Evolutionary conservation across 2,797 vertebrate species (phyloP).

Genomic region (Phalanger gymnotis): DNA sequence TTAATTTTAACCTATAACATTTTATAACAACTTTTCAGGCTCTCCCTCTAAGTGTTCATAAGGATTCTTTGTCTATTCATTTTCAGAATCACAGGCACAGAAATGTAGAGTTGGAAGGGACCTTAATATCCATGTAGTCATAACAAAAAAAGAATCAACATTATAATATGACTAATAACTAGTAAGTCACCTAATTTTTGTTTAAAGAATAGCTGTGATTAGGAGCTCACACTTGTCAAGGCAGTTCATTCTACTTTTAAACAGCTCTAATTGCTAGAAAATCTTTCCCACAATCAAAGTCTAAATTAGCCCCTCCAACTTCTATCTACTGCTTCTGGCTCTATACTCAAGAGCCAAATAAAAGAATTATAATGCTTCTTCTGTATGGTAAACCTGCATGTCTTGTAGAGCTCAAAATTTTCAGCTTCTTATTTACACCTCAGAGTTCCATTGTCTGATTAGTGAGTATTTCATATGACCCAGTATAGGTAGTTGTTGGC

Average conservation of each 20-base stretch:
- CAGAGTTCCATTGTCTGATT: no score
- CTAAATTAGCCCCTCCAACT: not conserved
- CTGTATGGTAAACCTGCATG: no score
- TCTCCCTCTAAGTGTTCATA: not conserved
- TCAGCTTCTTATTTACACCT: no score
- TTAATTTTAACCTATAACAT: not conserved
- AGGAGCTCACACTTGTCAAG: not conserved
- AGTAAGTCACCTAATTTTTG: not conserved
- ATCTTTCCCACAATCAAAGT: not conserved
- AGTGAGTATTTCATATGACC: no score
- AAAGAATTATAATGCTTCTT: no score
- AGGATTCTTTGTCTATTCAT: not conserved
- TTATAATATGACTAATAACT: not conserved
- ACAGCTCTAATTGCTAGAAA: not conserved
- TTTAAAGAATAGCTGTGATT: not conserved
- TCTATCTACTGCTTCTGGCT: not conserved
- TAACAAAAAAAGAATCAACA: not conserved
- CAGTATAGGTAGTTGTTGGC: no score
- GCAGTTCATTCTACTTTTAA: not conserved
- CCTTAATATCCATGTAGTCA: not conserved
- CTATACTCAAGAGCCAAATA: not conserved
- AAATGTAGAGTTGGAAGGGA: not conserved
- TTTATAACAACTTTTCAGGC: not conserved
- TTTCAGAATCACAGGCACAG: not conserved
- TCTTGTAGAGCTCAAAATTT: no score